Evolutionary conservation across 2,888 invertebrate species (phyloP).

Genomic region (Mesorhabditis belari): DNA sequence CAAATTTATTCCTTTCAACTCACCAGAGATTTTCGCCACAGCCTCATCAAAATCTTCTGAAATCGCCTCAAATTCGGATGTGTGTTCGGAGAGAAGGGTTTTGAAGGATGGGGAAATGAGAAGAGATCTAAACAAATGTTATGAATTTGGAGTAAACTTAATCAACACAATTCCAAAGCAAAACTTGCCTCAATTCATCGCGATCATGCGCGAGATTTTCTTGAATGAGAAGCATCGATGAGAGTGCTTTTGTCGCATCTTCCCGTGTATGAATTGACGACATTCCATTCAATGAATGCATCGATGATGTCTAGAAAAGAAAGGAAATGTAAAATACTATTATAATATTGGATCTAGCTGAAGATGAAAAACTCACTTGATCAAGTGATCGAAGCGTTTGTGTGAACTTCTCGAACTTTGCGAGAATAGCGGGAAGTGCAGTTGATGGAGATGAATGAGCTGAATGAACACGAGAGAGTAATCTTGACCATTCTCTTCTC

Average conservation of each 20-base stretch:
- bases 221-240: slow-evolving; percentile 17
- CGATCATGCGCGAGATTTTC: slow-evolving; percentile 19
- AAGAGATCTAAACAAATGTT: too few species aligned
- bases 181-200: slow-evolving; percentile 29
- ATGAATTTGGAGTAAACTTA: too few species aligned
- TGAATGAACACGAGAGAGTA: slow-evolving; percentile 17
- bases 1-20: background rate
- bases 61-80: slow-evolving; percentile 9
- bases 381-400: background rate
- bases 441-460: too few species aligned
- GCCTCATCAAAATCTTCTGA: slow-evolving; percentile 31
- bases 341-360: too few species aligned
- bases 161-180: too few species aligned
- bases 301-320: slow-evolving; percentile 12
- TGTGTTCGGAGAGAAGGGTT: slow-evolving; percentile 5
- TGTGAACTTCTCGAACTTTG: slow-evolving; percentile 7
- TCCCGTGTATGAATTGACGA: slow-evolving; percentile 22
- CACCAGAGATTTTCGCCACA: slow-evolving; percentile 14
- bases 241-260: slow-evolving; percentile 20
- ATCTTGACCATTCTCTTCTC: slow-evolving; percentile 19
- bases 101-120: background rate
- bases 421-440: slow-evolving; percentile 15
- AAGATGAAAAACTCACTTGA: too few species aligned
- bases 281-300: slow-evolving; percentile 18
- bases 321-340: background rate